Conservation (phyloP, 2,797 vertebrate species). For the Gadopsis bispinosus region DNA sequence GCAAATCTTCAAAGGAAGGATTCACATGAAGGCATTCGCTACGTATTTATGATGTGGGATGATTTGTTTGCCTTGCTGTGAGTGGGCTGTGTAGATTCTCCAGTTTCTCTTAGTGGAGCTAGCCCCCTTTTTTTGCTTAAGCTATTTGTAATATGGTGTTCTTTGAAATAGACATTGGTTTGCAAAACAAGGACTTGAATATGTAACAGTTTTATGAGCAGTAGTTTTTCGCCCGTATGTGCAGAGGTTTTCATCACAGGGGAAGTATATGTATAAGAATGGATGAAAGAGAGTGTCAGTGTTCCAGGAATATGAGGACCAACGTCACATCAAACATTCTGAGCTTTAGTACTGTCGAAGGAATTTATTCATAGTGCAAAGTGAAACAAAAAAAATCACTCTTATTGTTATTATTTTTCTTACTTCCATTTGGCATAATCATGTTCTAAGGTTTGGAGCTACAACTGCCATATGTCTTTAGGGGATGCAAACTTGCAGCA, state of each 20-base stretch:
- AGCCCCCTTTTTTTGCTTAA: neutral
- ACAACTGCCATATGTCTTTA: neutral
- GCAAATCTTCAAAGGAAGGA: slow-evolving; percentile 74
- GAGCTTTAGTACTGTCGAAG: neutral
- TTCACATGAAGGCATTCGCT: slow-evolving; percentile 59
- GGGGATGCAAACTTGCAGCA: no score
- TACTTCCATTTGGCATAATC: neutral
- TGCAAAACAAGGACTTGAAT: neutral
- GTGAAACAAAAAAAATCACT: neutral
- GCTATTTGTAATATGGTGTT: neutral
- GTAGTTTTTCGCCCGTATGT: neutral
- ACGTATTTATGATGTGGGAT: slow-evolving; percentile 38
- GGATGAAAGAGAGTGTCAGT: neutral
- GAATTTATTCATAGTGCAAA: neutral
- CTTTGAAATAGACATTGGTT: neutral
- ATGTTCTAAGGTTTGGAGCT: neutral
- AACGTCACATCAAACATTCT: neutral
- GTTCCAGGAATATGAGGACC: neutral
- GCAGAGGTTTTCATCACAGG: neutral
- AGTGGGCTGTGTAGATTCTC: slow-evolving; percentile 8
- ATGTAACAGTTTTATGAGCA: neutral
- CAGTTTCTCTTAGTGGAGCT: neutral
- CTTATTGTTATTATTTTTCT: neutral
- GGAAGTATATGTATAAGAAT: neutral
- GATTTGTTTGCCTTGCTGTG: slow-evolving; percentile 28